Base-by-base conservation (phyloP, 2,113 vertebrate genomes). In the Engraulis encrasicolus region DNA sequence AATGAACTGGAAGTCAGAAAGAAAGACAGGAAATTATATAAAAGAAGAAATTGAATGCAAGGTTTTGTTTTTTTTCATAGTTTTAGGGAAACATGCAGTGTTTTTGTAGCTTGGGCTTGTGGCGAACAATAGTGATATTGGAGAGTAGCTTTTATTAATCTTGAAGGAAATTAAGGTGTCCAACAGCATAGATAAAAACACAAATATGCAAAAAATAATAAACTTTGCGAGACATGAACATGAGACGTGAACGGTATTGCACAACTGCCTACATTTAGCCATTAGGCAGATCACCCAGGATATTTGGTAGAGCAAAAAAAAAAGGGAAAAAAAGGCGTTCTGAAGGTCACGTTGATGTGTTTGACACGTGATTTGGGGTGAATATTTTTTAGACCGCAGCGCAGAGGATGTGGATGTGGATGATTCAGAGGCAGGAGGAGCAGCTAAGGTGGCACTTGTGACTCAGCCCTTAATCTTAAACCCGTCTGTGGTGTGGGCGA, bases 341-440 rank as follows among this genome's bases (percentile, higher is more conserved):
- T 74, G 11, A 74, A 31, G 66, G 66, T 31, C 66, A 74, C 66
- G 66, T 74, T 74, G 66, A 27, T 14, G 11, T 66, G 23, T 34
- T 12, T 45, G 40, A 9, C 66, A 66, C 58, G 58, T 74, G 23
- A 31, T 31, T 74, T 31, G 40, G 40, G 4, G 40, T 74, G 14
- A 74, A 15, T 2, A 45, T 74, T 74, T 74, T 20, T 74, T 74
- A 74, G 66, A 74, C 66, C 66, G 27, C 58, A 74, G 66, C 66
- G 27, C 58, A 74, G 66, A 74, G 27, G 66, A 74, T 74, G 66
- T 45, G 40, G 3, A n/a, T n/a, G n/a, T 36, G 27, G 66, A 74
- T 74, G 66, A 74, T 74, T 74, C 66, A 74, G 66, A 31, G 31
- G 66, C 66, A 74, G 66, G 66, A 74, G 66, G 66, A 74, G 66